Evolutionary conservation across 2,113 vertebrate species (phyloP).

Genomic region (Ctenomys sociabilis): DNA sequence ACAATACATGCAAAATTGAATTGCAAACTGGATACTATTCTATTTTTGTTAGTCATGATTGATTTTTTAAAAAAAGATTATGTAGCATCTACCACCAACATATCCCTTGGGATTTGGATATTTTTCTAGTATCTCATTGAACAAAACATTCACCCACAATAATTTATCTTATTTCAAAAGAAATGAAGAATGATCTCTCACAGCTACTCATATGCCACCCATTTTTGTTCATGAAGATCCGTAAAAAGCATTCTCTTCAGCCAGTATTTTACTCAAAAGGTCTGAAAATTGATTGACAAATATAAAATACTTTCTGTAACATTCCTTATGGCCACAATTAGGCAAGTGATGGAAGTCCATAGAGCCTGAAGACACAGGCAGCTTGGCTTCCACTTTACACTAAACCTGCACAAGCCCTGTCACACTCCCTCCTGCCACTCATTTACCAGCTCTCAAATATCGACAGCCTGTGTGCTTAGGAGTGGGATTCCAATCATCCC

Average conservation of each 20-base stretch:
- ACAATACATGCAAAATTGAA: neutral
- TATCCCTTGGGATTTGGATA: neutral
- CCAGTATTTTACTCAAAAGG: conserved; percentile 17
- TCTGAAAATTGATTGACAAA: conserved; percentile 22
- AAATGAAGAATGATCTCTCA: neutral
- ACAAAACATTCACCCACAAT: neutral
- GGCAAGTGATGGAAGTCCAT: neutral
- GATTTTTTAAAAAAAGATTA: conserved; percentile 26
- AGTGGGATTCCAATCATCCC: conserved; percentile 71
- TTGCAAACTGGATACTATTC: neutral
- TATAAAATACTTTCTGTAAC: neutral
- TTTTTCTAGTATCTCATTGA: neutral
- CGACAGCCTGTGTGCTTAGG: conserved; percentile 67
- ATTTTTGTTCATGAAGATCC: neutral
- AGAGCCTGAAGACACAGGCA: neutral
- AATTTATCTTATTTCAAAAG: conserved; percentile 31
- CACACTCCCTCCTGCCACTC: conserved; percentile 35
- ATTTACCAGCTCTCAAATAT: conserved; percentile 64
- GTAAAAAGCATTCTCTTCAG: conserved; percentile 40
- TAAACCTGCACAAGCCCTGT: neutral
- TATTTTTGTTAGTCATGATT: neutral
- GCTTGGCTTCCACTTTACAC: neutral
- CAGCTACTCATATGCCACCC: neutral
- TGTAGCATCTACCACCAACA: neutral
- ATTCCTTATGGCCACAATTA: neutral